Evolutionary conservation across 1,140 invertebrate genomes (phyloP).

Genomic region (Theocolax elegans): DNA sequence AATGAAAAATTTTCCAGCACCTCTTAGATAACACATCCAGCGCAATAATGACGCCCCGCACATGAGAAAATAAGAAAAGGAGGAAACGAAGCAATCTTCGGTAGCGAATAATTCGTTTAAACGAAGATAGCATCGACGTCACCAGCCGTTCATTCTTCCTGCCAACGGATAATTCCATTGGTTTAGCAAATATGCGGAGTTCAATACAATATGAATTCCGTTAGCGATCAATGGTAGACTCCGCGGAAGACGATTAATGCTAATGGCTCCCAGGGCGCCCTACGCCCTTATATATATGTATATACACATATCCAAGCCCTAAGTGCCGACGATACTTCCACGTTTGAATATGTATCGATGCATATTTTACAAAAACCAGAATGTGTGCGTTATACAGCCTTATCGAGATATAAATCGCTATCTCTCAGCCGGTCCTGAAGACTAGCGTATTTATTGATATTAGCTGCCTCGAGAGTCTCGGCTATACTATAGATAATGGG

Average conservation of each 20-base stretch:
- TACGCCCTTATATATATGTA: too few relatives aligned
- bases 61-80: too few relatives aligned
- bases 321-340: constrained; percentile 13
- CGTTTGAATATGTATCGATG: constrained; percentile 63
- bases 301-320: constrained; percentile 16
- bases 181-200: constrained; percentile 49
- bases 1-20: too few relatives aligned
- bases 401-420: constrained; percentile 48
- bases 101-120: not conserved
- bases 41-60: too few relatives aligned
- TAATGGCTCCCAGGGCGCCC: constrained; percentile 55
- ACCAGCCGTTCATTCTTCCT: constrained; percentile 50
- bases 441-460: constrained; percentile 10
- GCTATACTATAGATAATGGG: too few relatives aligned
- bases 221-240: constrained; percentile 57
- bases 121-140: not conserved
- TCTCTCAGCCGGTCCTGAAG: not conserved
- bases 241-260: constrained; percentile 61
- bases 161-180: constrained; percentile 54
- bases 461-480: not conserved
- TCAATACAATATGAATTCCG: constrained; percentile 61
- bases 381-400: constrained; percentile 18
- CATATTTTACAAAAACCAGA: constrained; percentile 55
- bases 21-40: too few relatives aligned
- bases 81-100: not conserved